Percentiles rank a stretch among this genome's conserved stretches.
Conservation (phyloP, 2,888 invertebrate genomes). For the Heteromyza rotundicornis region DNA sequence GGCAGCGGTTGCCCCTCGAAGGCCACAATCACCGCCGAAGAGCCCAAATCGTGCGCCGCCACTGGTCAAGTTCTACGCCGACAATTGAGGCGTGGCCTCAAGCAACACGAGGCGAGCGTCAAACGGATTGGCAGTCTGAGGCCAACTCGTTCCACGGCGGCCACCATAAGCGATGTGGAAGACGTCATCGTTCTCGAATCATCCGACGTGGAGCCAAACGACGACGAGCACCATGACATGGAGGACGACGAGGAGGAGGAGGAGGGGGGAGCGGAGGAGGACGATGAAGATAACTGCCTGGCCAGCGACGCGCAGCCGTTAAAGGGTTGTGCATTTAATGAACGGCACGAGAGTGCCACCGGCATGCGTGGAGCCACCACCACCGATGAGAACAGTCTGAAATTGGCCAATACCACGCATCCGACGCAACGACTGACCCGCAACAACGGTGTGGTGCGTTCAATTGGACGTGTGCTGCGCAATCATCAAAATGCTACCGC, state of each 20-base stretch:
- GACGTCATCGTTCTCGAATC: constrained; percentile 27
- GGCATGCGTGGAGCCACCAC: constrained; percentile 34
- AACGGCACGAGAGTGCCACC: constrained; percentile 52
- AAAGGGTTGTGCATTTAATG: constrained; percentile 60
- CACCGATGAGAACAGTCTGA: constrained; percentile 37
- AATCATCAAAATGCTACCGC: constrained; percentile 32
- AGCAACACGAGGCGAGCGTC: background rate
- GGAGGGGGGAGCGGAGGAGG: constrained; percentile 26
- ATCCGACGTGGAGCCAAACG: constrained; percentile 30
- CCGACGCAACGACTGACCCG: constrained; percentile 46
- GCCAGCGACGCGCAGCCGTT: constrained; percentile 60
- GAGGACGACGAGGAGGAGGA: constrained; percentile 13
- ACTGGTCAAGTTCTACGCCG: constrained; percentile 18
- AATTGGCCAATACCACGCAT: constrained; percentile 25
- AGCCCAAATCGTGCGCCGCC: background rate
- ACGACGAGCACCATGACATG: constrained; percentile 17
- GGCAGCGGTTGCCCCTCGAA: background rate
- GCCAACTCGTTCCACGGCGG: constrained; percentile 27
- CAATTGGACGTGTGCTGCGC: constrained; percentile 37
- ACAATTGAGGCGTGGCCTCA: constrained; percentile 24
- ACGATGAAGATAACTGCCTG: constrained; percentile 27
- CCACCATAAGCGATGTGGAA: constrained; percentile 18
- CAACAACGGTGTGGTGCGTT: constrained; percentile 42
- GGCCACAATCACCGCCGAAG: constrained; percentile 24
- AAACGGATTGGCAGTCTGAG: constrained; percentile 16